These are phyloP conservation scores for Sapajus apella DNA, from an alignment of 2,113 vertebrate species.

Conservation along the genomic window DNA sequence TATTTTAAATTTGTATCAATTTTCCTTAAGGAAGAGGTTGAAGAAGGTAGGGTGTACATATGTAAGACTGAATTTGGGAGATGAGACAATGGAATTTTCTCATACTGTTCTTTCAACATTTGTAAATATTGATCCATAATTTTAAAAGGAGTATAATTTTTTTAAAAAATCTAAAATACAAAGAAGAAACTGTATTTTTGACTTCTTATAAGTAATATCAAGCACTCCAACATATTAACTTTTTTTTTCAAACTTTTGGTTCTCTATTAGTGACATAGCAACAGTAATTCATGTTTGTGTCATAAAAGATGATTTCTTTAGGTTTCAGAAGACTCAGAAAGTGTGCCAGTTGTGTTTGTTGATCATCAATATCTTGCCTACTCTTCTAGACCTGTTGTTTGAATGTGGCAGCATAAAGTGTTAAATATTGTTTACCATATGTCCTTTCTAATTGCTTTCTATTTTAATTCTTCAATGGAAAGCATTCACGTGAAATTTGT, in stretches of 20 bases:
- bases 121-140: not conserved
- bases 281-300: not conserved
- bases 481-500: not conserved
- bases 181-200: not conserved
- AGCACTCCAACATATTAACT: not conserved
- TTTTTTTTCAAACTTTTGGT: not conserved
- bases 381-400: not conserved
- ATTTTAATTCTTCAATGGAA: not conserved
- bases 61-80: not conserved
- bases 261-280: not conserved
- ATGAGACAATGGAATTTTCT: not conserved
- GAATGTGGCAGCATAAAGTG: not conserved
- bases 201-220: not conserved
- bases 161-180: not conserved
- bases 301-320: not conserved
- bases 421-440: not conserved
- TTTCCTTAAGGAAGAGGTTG: not conserved
- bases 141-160: not conserved
- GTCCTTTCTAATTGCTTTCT: not conserved
- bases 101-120: not conserved
- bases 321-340: not conserved
- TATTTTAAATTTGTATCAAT: not conserved
- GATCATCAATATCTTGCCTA: not conserved
- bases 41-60: rapidly evolving
- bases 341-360: not conserved